These are phyloP conservation scores for Zaprionus bogoriensis DNA, from an alignment of 2,888 invertebrate genomes.

Conservation along the genomic window DNA sequence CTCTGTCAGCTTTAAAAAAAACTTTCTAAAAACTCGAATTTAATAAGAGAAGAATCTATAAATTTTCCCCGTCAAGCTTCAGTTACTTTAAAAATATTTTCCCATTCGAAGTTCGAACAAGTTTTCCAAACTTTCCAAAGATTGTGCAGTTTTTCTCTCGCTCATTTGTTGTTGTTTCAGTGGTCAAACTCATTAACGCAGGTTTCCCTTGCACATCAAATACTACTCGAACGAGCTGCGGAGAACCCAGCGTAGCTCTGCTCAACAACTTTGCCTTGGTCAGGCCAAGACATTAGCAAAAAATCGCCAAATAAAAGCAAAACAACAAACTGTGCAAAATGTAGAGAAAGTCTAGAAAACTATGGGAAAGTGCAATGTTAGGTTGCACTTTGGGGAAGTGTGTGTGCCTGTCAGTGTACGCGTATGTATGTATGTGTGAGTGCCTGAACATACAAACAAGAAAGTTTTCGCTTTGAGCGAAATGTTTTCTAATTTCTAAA, in stretches of 20 bases:
- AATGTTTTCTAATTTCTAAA: constrained; percentile 41
- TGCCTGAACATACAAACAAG: constrained; percentile 5
- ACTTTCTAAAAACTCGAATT: neutral
- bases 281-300: constrained; percentile 59
- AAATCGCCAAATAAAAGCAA: constrained; percentile 56
- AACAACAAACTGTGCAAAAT: constrained; percentile 25
- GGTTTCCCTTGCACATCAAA: constrained; percentile 25
- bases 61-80: neutral
- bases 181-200: constrained; percentile 61
- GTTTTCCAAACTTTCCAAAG: neutral
- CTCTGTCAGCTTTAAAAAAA: neutral
- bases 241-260: constrained; percentile 17
- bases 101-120: neutral
- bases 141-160: neutral
- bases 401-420: too few relatives aligned
- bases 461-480: constrained; percentile 39
- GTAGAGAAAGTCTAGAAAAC: too few relatives aligned
- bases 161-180: neutral
- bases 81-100: neutral
- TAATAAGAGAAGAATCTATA: neutral
- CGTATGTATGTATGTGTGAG: too few relatives aligned
- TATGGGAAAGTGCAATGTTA: constrained; percentile 24
- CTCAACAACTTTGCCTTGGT: constrained; percentile 47
- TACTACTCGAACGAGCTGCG: neutral
- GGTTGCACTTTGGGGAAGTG: constrained; percentile 36